Base-by-base conservation (phyloP, 2,797 vertebrate species). In the Oryzias dopingdopingensis region DNA sequence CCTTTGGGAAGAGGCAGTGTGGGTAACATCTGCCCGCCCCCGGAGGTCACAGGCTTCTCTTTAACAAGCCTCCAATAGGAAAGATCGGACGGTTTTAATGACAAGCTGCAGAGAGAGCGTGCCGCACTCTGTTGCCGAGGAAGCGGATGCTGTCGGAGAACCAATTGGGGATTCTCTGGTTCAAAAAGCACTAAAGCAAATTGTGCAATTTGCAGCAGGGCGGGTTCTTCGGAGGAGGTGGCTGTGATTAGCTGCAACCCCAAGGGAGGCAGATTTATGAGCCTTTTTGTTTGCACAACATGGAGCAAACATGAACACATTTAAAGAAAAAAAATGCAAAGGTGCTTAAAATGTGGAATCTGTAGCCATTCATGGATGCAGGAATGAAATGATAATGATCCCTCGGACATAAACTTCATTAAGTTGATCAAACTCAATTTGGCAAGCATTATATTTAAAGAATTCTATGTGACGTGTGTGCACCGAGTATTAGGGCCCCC, bases 191-290 rank as follows among this genome's bases (percentile, higher is more conserved):
- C 67, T 58, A 64, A 77, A 74, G 55, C 61, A 70, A 81, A 73
- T 66, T 56, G 67, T 70, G 66, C 72, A 64, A 61, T 71, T 77
- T 74, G 58, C 56, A 72, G 54, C 51, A 42, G 56, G 26, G 52
- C 37, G 42, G 63, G 42, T 49, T 60, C 15, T 66, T n/a, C 18
- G 46, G 61, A 67, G 57, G 54, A 78, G 63, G 71, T 62, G 74
- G 46, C 68, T 72, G 49, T 67, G 74, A 83, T 83, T 75, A 78
- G 68, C 60, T 64, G 0, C 26, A n/a, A n/a, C 67, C 74, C 67
- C 7, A 43, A 26, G 71, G 61, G 73, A 69, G 42, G 41, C 37
- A 62, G 62, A 78, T 74, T 76, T 70, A 65, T 48, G 49, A 71
- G 56, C 56, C 14, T 24, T 49, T 15, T 65, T 67, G 52, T 54